These are phyloP conservation scores for Alectoris magna DNA, from an alignment of 2,797 vertebrate genomes.

Conservation along the genomic window DNA sequence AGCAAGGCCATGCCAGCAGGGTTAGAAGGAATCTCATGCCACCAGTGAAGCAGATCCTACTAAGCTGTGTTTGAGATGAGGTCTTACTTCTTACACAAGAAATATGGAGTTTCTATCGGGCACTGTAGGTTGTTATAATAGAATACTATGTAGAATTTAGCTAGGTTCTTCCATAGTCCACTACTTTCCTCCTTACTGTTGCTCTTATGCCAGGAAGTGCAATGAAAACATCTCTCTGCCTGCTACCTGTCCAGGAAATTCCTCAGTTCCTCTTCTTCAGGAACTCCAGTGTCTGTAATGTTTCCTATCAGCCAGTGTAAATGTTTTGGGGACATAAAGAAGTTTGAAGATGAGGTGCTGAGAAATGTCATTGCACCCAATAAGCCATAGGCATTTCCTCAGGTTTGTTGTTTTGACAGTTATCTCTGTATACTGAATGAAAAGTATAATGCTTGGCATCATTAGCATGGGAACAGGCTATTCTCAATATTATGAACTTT, in stretches of 20 bases:
- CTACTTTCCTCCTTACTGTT: not conserved
- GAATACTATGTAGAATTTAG: not conserved
- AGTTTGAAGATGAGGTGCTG: not conserved
- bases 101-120: not conserved
- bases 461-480: not conserved
- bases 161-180: not conserved
- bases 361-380: not conserved
- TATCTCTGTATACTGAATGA: not conserved
- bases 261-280: slow-evolving; percentile 53
- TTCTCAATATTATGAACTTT: not conserved
- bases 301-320: slow-evolving; percentile 52
- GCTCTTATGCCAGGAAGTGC: slow-evolving; percentile 27
- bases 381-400: not conserved
- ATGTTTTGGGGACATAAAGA: slow-evolving; percentile 19
- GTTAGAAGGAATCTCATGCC: slow-evolving; percentile 22
- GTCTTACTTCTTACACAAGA: not conserved
- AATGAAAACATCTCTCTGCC: slow-evolving; percentile 41
- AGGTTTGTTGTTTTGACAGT: not conserved
- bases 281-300: not conserved
- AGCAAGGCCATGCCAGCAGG: not conserved
- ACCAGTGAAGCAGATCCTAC: not conserved
- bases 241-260: slow-evolving; percentile 67
- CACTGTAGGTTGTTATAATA: not conserved
- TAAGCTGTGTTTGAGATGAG: not conserved
- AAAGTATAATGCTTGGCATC: not conserved